phyloP scores from a whole-genome alignment of 2,797 vertebrate genomes.

The Linurgus olivaceus region DNA sequence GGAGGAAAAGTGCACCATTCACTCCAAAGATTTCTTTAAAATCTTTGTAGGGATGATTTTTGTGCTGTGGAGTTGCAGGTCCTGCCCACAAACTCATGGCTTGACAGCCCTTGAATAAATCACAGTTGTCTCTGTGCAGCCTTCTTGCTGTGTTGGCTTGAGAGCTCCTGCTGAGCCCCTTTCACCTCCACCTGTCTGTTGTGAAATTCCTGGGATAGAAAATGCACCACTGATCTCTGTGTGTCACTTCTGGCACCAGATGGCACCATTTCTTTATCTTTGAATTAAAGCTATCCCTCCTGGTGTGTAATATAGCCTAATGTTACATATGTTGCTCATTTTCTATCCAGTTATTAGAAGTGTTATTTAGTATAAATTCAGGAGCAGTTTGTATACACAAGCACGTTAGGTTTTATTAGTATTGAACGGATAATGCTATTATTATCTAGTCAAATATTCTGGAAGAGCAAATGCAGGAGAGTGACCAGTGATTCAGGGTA shows the following conservation, averaged over 20 bases:
- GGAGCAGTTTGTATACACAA: not conserved
- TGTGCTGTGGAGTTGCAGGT: not conserved
- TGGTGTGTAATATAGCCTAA: not conserved
- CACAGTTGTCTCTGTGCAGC: not conserved
- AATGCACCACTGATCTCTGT: not conserved
- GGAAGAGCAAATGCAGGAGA: not conserved
- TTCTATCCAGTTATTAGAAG: not conserved
- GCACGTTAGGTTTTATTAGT: not conserved
- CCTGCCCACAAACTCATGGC: not conserved
- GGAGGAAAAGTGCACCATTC: not conserved
- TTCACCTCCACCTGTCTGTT: not conserved
- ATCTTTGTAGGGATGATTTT: not conserved
- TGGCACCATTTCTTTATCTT: constrained; percentile 18
- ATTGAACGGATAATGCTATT: not conserved
- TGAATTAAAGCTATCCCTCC: not conserved
- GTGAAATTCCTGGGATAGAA: not conserved
- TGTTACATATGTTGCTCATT: not conserved
- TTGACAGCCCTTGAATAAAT: not conserved
- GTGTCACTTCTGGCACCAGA: constrained; percentile 12
- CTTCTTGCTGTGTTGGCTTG: not conserved
- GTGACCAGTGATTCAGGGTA: not conserved
- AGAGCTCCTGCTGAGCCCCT: not conserved
- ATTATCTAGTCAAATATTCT: not conserved
- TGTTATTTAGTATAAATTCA: not conserved
- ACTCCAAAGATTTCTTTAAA: not conserved